Percentiles rank a stretch among this genome's conserved stretches.
Conservation (phyloP, 2,797 vertebrate genomes). For the Thalassophryne amazonica region DNA sequence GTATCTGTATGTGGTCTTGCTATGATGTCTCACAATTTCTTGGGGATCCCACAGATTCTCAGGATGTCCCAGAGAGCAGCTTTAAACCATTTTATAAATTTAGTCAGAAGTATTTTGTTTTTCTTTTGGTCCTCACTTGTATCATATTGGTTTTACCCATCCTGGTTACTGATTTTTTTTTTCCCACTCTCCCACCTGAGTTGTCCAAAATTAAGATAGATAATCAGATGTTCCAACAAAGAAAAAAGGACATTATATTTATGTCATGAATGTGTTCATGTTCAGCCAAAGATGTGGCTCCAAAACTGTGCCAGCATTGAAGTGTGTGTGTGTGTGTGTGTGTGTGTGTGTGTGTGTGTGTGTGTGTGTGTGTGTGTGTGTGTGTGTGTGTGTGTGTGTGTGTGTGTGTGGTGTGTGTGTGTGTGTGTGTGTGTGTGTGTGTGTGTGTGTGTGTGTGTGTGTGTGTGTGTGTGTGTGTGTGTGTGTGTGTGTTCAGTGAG, state of each 20-base stretch:
- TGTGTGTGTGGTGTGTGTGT: conserved; percentile 1
- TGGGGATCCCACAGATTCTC: no score
- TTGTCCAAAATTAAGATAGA: conserved; percentile 26
- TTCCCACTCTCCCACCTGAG: not conserved
- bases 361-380: conserved; percentile 10
- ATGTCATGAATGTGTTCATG: conserved; percentile 24
- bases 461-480: not conserved
- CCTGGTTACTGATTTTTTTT: conserved; percentile 1
- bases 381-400: conserved; percentile 2
- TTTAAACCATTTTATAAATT: conserved; percentile 6
- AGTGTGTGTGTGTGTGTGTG: conserved; percentile 15
- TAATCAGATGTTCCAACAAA: conserved; percentile 11
- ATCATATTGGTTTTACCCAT: not conserved
- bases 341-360: conserved; percentile 2
- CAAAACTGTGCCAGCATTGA: not conserved
- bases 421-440: conserved; percentile 15
- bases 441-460: conserved; percentile 5
- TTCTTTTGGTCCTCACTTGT: conserved; percentile 11
- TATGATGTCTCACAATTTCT: no score
- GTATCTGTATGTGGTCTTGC: no score
- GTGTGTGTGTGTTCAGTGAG: not conserved
- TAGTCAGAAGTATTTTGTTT: not conserved
- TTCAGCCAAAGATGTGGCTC: not conserved
- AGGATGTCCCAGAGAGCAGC: conserved; percentile 4
- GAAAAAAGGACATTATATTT: conserved; percentile 1